phyloP scores from a whole-genome alignment of 1,140 invertebrate species.

The Drosophila nigrodunni region DNA sequence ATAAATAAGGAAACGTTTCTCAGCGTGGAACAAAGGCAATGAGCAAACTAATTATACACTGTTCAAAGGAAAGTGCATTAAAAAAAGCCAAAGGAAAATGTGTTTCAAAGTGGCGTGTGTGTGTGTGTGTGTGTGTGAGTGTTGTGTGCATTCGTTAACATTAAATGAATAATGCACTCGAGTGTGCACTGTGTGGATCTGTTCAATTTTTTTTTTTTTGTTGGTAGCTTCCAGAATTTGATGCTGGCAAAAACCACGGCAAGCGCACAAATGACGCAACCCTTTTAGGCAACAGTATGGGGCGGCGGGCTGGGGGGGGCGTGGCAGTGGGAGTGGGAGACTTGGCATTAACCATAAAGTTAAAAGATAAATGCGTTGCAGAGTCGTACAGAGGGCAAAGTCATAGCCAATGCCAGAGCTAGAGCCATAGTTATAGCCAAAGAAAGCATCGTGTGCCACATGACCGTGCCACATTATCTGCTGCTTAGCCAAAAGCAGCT shows the following conservation, averaged over 20 bases:
- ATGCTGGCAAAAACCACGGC: conserved; percentile 1
- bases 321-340: background rate
- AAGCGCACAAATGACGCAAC: conserved; percentile 1
- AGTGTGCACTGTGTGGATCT: conserved; percentile 44
- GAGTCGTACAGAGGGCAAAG: background rate
- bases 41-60: background rate
- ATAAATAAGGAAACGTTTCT: background rate
- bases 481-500: conserved; percentile 26
- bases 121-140: conserved; percentile 10
- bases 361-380: conserved; percentile 39
- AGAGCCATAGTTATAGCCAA: background rate
- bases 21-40: background rate
- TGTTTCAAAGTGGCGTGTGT: conserved; percentile 29
- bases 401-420: conserved; percentile 1
- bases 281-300: background rate
- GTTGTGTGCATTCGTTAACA: conserved; percentile 61
- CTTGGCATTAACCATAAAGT: conserved; percentile 39
- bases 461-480: conserved; percentile 47
- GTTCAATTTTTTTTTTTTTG: conserved; percentile 9
- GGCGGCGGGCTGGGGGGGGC: background rate
- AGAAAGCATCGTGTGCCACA: conserved; percentile 19
- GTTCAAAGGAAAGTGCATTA: conserved; percentile 3
- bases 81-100: conserved; percentile 27
- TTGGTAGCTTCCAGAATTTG: conserved; percentile 3
- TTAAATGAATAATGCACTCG: conserved; percentile 79